Evolutionary conservation across 2,113 vertebrate genomes (phyloP).

Genomic region (Chloropsis cyanopogon): DNA sequence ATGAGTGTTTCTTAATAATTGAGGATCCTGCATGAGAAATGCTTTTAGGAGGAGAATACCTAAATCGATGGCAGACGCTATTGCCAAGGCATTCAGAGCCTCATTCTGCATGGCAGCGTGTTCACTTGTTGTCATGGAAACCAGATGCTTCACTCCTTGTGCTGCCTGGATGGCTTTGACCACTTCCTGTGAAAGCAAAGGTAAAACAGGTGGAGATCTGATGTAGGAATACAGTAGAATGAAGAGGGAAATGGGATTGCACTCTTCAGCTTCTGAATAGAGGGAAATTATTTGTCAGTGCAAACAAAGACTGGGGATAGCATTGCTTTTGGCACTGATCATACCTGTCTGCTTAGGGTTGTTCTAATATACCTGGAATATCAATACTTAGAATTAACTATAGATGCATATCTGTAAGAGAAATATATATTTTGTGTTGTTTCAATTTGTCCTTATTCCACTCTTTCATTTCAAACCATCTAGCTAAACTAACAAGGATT

Average conservation of each 20-base stretch:
- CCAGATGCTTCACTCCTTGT: constrained; percentile 81
- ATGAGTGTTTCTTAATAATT: not conserved
- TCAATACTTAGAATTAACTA: not conserved
- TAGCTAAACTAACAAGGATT: not conserved
- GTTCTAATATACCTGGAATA: not conserved
- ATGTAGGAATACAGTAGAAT: not conserved
- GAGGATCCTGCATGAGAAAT: not conserved
- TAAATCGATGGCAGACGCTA: constrained; percentile 80
- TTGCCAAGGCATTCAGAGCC: constrained; percentile 83
- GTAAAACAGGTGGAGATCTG: not conserved
- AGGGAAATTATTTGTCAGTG: not conserved
- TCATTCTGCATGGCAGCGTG: constrained; percentile 88
- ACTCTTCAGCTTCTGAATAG: not conserved
- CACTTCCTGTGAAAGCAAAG: constrained; percentile 77
- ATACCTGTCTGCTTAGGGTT: not conserved
- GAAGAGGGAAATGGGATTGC: not conserved
- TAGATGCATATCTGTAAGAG: not conserved
- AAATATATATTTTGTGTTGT: not conserved
- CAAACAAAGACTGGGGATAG: not conserved
- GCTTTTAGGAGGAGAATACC: constrained; percentile 59
- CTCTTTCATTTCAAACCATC: not conserved
- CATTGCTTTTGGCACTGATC: not conserved
- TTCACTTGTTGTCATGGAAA: constrained; percentile 85
- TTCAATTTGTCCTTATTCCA: not conserved
- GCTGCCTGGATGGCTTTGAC: constrained; percentile 80